These are phyloP conservation scores for Pachycephus smyrnensis DNA, from an alignment of 2,888 invertebrate genomes.

Conservation along the genomic window DNA sequence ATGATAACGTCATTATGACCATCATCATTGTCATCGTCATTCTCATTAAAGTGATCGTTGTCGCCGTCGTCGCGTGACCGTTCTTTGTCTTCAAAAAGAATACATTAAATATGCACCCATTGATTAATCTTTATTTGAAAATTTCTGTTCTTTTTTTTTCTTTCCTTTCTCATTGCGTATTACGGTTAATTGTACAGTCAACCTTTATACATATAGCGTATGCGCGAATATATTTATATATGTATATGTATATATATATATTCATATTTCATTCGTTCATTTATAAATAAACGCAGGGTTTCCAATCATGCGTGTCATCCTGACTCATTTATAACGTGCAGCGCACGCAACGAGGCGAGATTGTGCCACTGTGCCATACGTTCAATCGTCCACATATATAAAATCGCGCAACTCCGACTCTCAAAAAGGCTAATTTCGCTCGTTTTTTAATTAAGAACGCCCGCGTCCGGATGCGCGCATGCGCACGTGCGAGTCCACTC, in stretches of 20 bases:
- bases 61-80: too few species aligned
- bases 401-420: too few species aligned
- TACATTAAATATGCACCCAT: background rate
- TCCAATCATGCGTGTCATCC: background rate
- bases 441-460: too few species aligned
- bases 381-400: conserved; percentile 6
- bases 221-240: background rate
- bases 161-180: conserved; percentile 1
- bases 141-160: background rate
- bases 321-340: background rate
- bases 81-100: background rate
- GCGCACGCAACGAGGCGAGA: background rate
- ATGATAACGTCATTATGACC: too few species aligned
- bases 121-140: conserved; percentile 3
- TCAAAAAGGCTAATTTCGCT: too few species aligned
- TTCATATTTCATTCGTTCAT: background rate
- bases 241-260: background rate
- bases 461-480: too few species aligned
- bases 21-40: too few species aligned
- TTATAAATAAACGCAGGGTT: conserved; percentile 3
- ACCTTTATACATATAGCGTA: background rate
- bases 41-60: too few species aligned
- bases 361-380: conserved; percentile 38
- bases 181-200: conserved; percentile 1
- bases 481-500: too few species aligned